Base-by-base conservation (phyloP, 2,113 vertebrate species). In the Nycticryphes semicollaris region DNA sequence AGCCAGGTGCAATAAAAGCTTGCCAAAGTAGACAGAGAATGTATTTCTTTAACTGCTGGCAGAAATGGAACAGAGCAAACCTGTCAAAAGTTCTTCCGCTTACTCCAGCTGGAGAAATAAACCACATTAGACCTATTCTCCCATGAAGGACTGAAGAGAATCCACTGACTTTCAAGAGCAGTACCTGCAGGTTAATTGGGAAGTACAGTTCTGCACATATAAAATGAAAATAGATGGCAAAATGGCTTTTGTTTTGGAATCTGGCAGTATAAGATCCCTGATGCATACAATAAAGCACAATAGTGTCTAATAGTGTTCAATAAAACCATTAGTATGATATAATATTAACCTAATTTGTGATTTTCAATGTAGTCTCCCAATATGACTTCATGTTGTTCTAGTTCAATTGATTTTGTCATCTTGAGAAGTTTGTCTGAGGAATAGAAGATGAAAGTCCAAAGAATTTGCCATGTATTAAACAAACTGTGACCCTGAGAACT, bases 351-450 rank as follows among this genome's bases (percentile, higher is more conserved):
- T 73, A 5, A 28, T 22, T 51, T 88, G 14, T 33, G 67, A 50
- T 73, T 95, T 95, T 76, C 24, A 24, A 0, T 5, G 8, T 20
- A 30, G n/a, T 41, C 43, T 74, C 59, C 64, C 41, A 51, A 35
- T 14, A 54, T 4, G 12, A 33, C 39, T 77, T 82, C 1, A 3
- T 13, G 16, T 60, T 87, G 17, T 70, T 79, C 43, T 43, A 18
- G 12, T 78, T 89, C 60, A 87, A 94, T 89, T 81, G 41, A 20
- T 64, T 90, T 90, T 86, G 76, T 80, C 72, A 67, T 10, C 45
- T 77, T 54, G 50, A 85, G 50, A 56, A 83, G 59, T 69, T 94
- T 68, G 79, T 83, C 77, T 90, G 79, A 89, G 28, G 51, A 89
- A 30, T 2, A 67, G 63, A 53, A 69, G 53, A 56, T 30, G n/a